Evolutionary conservation across 2,888 invertebrate species (phyloP).

Genomic region (Myopa testacea): DNA sequence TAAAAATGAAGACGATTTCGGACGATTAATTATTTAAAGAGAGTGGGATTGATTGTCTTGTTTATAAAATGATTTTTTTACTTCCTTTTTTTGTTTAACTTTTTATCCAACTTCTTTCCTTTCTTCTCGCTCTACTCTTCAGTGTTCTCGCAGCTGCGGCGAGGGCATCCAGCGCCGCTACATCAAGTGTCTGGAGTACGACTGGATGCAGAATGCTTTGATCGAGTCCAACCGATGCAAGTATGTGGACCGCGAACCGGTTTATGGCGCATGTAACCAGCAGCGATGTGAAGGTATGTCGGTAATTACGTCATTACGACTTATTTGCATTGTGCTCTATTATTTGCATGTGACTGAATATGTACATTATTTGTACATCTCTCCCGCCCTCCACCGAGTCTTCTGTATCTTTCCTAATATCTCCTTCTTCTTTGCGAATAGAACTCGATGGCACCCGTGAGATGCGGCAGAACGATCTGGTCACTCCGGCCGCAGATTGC

Average conservation of each 20-base stretch:
- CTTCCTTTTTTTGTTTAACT: background rate
- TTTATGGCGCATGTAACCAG: constrained; percentile 69
- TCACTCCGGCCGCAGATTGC: constrained; percentile 70
- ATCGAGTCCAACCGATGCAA: constrained; percentile 68
- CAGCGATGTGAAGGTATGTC: constrained; percentile 67
- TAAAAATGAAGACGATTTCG: no score
- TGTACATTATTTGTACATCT: background rate
- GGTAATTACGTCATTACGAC: background rate
- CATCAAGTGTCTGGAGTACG: constrained; percentile 70
- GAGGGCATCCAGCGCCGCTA: constrained; percentile 71
- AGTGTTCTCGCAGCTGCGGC: constrained; percentile 73
- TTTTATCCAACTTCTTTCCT: constrained; percentile 4
- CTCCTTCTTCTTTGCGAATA: constrained; percentile 10
- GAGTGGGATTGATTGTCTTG: background rate
- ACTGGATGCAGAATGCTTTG: constrained; percentile 62
- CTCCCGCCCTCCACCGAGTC: background rate
- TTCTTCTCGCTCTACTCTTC: constrained; percentile 8
- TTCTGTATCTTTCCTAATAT: constrained; percentile 4
- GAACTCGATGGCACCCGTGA: constrained; percentile 38
- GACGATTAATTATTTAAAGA: background rate
- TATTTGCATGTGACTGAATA: background rate
- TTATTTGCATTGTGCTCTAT: constrained; percentile 18
- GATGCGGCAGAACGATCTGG: constrained; percentile 48
- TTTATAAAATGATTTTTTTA: background rate
- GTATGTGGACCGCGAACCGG: constrained; percentile 68